Evolutionary conservation across 2,888 invertebrate species (phyloP), one percentile per base, ranked within the genome.

Genomic region (Monopis laevigella): DNA sequence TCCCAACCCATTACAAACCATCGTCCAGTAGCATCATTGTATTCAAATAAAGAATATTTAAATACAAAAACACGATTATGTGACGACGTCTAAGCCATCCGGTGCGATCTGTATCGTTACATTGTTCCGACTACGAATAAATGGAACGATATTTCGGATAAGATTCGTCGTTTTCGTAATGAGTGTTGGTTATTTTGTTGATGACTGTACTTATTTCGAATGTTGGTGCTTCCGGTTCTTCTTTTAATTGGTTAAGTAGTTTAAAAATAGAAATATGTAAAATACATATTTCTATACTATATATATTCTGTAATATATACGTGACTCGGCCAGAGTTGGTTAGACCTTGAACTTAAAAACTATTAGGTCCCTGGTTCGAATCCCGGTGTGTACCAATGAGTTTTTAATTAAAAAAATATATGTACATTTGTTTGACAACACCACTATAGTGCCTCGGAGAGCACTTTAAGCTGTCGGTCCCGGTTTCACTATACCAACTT

Each of bases 11-110:
- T 73, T 66, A 64, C 21, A 18, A 16, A 16, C 56, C 52, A 48
- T 48, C 48, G 53, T 66, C 64, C 67, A 51, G 78, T 72, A 71
- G 78, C 75, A 47, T 50, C 69, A 78, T 80, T 80, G 78, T 80
- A 80, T 80, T 78, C 75, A 80, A 80, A 80, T 77, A 53, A 56
- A 2, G 34, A 17, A 29, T 62, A 80, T 80, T 80, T 80, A 70
- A 80, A 80, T 80, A 80, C 75, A 78, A 78, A 70, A 67, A 64
- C 66, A 65, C 75, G 77, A 78, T 77, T 78, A 78, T 73, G 70
- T 77, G 75, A 71, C 71, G 69, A 71, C 62, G 65, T 36, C 36
- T 36, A 36, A 36, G 36, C 36, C 36, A 36, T 36, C 36, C 36
- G 36, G 36, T 36, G 16, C 32, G 32, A 32, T 32, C 32, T 16